A percentile compares a stretch with the other conserved stretches of the same genome.
Conservation (phyloP, 1,140 invertebrate genomes). For the Aphidius gifuensis region DNA sequence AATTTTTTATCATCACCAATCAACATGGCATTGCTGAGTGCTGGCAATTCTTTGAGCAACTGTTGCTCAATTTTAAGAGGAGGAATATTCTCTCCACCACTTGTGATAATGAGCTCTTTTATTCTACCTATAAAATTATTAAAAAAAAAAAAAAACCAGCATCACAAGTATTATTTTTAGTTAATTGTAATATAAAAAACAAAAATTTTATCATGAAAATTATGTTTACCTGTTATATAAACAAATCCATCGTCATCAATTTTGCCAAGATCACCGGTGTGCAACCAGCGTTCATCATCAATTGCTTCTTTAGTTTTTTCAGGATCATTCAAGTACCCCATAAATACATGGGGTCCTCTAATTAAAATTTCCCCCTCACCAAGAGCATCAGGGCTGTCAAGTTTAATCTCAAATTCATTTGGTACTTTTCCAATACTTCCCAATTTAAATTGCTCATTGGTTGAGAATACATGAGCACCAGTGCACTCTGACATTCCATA, state of each 20-base stretch:
- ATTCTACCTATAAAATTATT: conserved; percentile 35
- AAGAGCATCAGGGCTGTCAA: conserved; percentile 64
- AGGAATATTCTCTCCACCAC: conserved; percentile 91
- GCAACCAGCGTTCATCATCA: conserved; percentile 75
- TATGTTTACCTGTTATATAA: conserved; percentile 75
- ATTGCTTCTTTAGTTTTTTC: conserved; percentile 74
- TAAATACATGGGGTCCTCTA: conserved; percentile 76
- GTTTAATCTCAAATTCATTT: conserved; percentile 63
- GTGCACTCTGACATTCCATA: conserved; percentile 84
- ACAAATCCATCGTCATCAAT: conserved; percentile 71
- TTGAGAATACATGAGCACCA: conserved; percentile 66
- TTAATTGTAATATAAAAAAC: too few species aligned
- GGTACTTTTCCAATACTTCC: conserved; percentile 67
- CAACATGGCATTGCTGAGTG: conserved; percentile 77
- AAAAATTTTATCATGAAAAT: too few species aligned
- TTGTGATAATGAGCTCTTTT: conserved; percentile 83
- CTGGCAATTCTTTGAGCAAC: conserved; percentile 71
- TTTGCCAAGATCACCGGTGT: conserved; percentile 80
- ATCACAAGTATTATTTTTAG: too few species aligned
- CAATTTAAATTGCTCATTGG: conserved; percentile 51
- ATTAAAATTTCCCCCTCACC: conserved; percentile 81
- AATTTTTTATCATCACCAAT: conserved; percentile 86
- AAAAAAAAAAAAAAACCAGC: conserved; percentile 5
- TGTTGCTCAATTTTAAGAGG: conserved; percentile 82
- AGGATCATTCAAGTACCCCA: conserved; percentile 80